phyloP scores from a whole-genome alignment of 2,888 invertebrate genomes.

The Strigamia crassipes region DNA sequence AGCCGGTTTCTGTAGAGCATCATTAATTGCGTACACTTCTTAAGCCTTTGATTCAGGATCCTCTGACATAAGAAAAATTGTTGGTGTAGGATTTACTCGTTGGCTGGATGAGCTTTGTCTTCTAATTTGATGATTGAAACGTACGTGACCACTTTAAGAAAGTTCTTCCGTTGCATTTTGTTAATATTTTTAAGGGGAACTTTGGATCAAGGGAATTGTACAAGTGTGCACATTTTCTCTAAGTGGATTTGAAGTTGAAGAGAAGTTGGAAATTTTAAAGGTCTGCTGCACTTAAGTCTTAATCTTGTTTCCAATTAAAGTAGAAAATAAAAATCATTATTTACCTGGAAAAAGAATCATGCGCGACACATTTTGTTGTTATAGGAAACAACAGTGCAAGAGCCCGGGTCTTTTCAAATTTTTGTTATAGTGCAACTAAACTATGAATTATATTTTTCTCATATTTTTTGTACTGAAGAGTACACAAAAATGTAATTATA shows the following conservation, averaged over 20 bases:
- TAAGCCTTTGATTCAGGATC: neutral
- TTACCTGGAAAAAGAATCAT: too few species aligned
- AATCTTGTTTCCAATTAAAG: neutral
- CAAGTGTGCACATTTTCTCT: neutral
- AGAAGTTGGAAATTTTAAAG: neutral
- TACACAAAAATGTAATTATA: too few species aligned
- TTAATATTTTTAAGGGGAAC: conserved; percentile 13
- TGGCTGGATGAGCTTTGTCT: conserved; percentile 23
- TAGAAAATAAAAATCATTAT: neutral
- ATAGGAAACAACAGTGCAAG: too few species aligned
- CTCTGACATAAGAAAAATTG: neutral
- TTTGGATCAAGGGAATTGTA: conserved; percentile 25
- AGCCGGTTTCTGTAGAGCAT: neutral
- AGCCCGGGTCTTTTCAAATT: too few species aligned
- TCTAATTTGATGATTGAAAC: conserved; percentile 27
- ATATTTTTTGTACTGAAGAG: too few species aligned
- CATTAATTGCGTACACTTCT: neutral
- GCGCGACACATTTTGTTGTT: too few species aligned
- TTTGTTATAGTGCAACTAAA: too few species aligned
- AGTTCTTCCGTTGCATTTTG: neutral
- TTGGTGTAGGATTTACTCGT: conserved; percentile 1
- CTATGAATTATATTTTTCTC: too few species aligned
- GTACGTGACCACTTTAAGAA: conserved; percentile 38
- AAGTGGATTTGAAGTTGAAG: conserved; percentile 7
- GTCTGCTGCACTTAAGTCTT: too few species aligned